Base-by-base conservation (phyloP, 2,888 invertebrate genomes). In the Timandra comae region DNA sequence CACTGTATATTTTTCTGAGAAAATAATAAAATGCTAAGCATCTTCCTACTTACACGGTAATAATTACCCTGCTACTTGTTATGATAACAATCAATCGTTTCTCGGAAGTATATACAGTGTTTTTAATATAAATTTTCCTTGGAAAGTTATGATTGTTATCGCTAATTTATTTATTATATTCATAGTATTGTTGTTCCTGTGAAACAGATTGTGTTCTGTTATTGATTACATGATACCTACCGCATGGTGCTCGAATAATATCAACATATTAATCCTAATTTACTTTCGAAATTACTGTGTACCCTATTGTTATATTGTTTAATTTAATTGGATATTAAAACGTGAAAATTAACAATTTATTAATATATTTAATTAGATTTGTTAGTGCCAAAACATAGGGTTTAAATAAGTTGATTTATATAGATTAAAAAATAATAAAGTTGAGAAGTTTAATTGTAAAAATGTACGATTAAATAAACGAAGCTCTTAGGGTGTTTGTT, bases 351-450 rank as follows among this genome's bases (percentile, higher is more conserved):
- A 66, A n/a, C n/a, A n/a, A n/a, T n/a, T n/a, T n/a, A 66, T 68
- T 74, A 62, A 59, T 68, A 71, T 57, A 63, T 65, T 68, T 70
- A 75, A 77, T 74, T 84, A 81, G 69, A 74, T 81, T 74, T 79
- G 62, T 82, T 84, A 80, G 84, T 85, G 85, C 85, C 84, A 85
- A 84, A 79, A 70, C 43, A 67, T 79, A 79, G 74, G 67, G 65
- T 74, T 76, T 78, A 71, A 76, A 73, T 71, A 80, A 79, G 80
- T 80, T 82, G 65, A 64, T 60, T 78, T 69, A 71, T 79, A 76
- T 80, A 69, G 56, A 52, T 71, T 71, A 72, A 69, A 75, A 72
- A 73, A 68, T 72, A 64, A 69, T 71, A 69, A 61, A 52, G 44
- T 55, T 49, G 62, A 57, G 52, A 59, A 47, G 46, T 47, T 62